These are phyloP conservation scores for Biston betularia DNA, from an alignment of 2,888 invertebrate genomes.

Conservation along the genomic window DNA sequence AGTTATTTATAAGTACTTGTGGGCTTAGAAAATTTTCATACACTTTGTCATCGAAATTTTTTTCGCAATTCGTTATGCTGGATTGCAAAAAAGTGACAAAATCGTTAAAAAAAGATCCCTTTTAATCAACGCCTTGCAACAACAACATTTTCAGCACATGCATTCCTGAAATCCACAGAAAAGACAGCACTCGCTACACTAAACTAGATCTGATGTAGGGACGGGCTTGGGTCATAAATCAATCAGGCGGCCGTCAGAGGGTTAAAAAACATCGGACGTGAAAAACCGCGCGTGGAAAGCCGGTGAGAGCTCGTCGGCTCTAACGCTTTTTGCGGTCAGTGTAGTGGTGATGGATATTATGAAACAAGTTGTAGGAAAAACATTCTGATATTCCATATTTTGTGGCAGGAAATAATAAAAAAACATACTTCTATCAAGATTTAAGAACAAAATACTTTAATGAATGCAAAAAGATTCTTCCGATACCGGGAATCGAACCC, in stretches of 20 bases:
- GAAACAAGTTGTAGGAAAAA: conserved; percentile 33
- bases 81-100: too few relatives aligned
- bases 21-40: too few relatives aligned
- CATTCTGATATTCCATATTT: conserved; percentile 4
- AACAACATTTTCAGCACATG: not conserved
- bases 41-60: too few relatives aligned
- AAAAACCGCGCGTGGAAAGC: conserved; percentile 60
- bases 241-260: conserved; percentile 60
- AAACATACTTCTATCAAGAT: not conserved
- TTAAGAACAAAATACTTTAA: not conserved
- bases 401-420: not conserved
- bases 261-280: conserved; percentile 62
- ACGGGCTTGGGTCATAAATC: conserved; percentile 62
- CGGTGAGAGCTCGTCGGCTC: conserved; percentile 45
- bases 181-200: conserved; percentile 35
- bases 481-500: conserved; percentile 86
- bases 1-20: too few relatives aligned
- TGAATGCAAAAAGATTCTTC: conserved; percentile 48
- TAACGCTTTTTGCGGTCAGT: conserved; percentile 49
- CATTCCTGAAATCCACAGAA: conserved; percentile 11
- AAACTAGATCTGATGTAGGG: conserved; percentile 60
- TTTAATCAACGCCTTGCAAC: conserved; percentile 4
- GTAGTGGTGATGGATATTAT: conserved; percentile 38
- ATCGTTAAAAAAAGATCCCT: not conserved
- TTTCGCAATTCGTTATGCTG: too few relatives aligned